Evolutionary conservation across 2,797 vertebrate species (phyloP).

Genomic region (Protonibea diacanthus): DNA sequence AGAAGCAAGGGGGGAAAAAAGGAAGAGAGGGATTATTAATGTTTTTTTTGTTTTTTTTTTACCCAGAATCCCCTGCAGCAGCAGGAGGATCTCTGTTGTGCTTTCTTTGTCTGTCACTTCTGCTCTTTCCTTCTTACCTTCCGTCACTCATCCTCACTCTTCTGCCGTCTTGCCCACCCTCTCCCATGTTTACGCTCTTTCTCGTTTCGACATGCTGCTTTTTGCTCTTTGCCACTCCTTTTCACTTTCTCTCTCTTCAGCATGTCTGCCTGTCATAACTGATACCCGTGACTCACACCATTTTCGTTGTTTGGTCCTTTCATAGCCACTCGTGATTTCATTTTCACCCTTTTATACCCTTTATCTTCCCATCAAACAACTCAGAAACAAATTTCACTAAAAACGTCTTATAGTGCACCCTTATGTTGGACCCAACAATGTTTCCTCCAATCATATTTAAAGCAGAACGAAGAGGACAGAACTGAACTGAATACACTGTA

Average conservation of each 20-base stretch:
- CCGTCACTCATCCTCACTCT: slow-evolving; percentile 34
- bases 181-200: not conserved
- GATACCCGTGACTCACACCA: not conserved
- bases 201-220: not conserved
- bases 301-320: not conserved
- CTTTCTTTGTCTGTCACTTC: slow-evolving; percentile 58
- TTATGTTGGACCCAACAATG: not conserved
- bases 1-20: slow-evolving; percentile 1
- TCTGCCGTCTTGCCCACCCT: not conserved
- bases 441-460: not conserved
- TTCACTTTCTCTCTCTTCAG: not conserved
- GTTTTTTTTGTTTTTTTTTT: slow-evolving; percentile 13
- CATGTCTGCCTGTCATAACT: not conserved
- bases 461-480: not conserved
- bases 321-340: not conserved
- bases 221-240: not conserved
- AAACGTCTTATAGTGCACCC: not conserved
- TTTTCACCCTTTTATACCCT: not conserved
- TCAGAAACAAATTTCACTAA: not conserved
- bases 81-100: slow-evolving; percentile 54
- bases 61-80: slow-evolving; percentile 66
- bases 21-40: slow-evolving; percentile 64
- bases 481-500: not conserved
- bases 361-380: not conserved
- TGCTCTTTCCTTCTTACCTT: slow-evolving; percentile 6